A percentile compares a stretch with the other conserved stretches of the same genome.
phyloP scores from a whole-genome alignment of 2,797 vertebrate genomes.

The Sus cebifrons region DNA sequence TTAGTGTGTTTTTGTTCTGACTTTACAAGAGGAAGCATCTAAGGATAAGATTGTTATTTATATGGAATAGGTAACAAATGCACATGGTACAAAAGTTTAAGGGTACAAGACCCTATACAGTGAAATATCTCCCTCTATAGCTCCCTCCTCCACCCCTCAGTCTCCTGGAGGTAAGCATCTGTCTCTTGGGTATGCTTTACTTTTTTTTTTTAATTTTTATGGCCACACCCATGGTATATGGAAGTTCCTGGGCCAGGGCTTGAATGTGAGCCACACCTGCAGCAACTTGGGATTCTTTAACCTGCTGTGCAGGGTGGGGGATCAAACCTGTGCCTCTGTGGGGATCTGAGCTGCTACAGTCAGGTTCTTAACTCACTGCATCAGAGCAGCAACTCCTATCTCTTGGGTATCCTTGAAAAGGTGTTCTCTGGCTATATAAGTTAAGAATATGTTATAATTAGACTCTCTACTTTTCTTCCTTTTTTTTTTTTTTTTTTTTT shows the following conservation, averaged over 20 bases:
- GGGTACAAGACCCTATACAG: background rate
- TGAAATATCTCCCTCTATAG: background rate
- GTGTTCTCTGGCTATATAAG: constrained; percentile 1
- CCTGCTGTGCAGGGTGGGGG: too few species aligned
- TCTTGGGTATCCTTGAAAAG: background rate
- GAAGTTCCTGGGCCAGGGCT: too few species aligned
- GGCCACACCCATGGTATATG: too few species aligned
- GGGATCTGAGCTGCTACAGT: too few species aligned
- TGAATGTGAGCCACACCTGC: too few species aligned
- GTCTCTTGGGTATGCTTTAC: background rate
- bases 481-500: too few species aligned
- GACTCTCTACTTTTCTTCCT: background rate
- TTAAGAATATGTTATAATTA: background rate
- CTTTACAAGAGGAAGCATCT: background rate
- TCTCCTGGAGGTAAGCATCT: background rate
- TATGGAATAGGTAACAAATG: background rate
- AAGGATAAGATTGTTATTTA: background rate
- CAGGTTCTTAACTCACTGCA: too few species aligned
- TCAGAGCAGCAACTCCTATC: background rate
- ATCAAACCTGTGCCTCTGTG: too few species aligned
- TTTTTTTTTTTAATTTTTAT: too few species aligned
- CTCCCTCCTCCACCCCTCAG: background rate
- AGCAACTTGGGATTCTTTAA: too few species aligned
- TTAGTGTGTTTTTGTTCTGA: constrained; percentile 12
- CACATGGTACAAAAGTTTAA: background rate